Base-by-base conservation (phyloP, 2,797 vertebrate species). In the Euphonia xanthogaster region DNA sequence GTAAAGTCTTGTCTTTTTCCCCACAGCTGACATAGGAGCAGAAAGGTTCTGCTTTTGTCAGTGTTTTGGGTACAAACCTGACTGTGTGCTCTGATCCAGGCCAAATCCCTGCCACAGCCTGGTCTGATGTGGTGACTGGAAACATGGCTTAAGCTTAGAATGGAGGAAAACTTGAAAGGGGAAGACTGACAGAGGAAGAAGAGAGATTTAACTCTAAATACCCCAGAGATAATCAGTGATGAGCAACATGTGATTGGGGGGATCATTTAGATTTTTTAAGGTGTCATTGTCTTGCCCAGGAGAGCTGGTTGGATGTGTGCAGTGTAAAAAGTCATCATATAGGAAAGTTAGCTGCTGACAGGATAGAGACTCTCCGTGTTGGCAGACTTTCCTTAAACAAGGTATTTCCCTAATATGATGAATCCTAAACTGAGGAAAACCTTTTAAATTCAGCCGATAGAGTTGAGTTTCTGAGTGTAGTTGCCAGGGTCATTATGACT, bases 101-200 rank as follows among this genome's bases (percentile, higher is more conserved):
- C 5, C 17, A 78, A 71, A 72, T 28, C 45, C 0, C 0, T 63
- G 20, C 37, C 2, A 3, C 37, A 37, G 18, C 8, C 17, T 60
- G 53, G 24, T 16, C 37, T 3, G 9, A 18, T 31, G 14, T 20
- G 67, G 16, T 11, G 20, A 33, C 21, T 79, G 39, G 33, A 86
- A 88, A 86, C 3, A 2, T 6, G 25, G 7, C 12, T 85, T 35
- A 37, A 67, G 3, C 48, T 39, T 44, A 31, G n/a, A 83, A 40
- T 45, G 33, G 8, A 66, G 19, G n/a, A 42, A 74, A 55, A 58
- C 7, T 31, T 57, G 16, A 33, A 33, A 47, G 24, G 13, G 10
- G 5, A 61, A 22, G 1, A 22, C 3, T 45, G 35, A 18, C 17
- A 58, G 20, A 51, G 3, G 8, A 83, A 12, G 7, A 37, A 40